Evolutionary conservation across 2,797 vertebrate genomes (phyloP).

Genomic region (Chaenodraco wilsoni): DNA sequence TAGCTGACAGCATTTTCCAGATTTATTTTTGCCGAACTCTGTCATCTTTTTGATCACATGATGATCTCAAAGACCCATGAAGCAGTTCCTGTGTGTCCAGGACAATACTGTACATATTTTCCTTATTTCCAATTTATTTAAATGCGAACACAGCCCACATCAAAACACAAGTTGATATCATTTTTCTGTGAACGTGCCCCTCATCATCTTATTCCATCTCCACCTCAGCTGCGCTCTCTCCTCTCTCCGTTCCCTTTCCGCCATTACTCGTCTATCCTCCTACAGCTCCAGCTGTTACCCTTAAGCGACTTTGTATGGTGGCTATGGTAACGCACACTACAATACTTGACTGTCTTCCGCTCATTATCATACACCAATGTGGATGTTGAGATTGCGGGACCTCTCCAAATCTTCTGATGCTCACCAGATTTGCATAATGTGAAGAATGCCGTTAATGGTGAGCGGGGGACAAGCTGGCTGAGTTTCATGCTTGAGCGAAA

Average conservation of each 20-base stretch:
- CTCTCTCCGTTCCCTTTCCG: neutral
- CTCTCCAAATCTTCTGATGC: conserved; percentile 22
- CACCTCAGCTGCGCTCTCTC: neutral
- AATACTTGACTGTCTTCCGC: neutral
- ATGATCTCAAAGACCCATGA: neutral
- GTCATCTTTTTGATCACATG: neutral
- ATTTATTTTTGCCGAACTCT: conserved; percentile 33
- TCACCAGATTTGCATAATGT: conserved; percentile 38
- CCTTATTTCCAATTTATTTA: neutral
- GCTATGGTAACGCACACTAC: conserved; percentile 45
- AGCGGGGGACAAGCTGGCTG: conserved; percentile 8
- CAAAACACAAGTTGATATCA: neutral
- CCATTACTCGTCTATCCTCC: conserved; percentile 30
- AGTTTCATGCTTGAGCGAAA: conserved; percentile 26
- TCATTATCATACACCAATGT: conserved; percentile 17
- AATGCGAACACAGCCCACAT: neutral
- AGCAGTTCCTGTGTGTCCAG: neutral
- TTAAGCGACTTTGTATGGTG: conserved; percentile 22
- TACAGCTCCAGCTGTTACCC: conserved; percentile 52
- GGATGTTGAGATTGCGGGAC: neutral
- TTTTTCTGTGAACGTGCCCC: neutral
- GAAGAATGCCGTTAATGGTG: conserved; percentile 3
- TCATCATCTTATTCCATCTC: conserved; percentile 19
- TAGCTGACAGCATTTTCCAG: conserved; percentile 61
- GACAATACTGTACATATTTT: too few species aligned